Evolutionary conservation across 2,113 vertebrate species (phyloP), one percentile per base, ranked within the genome.

Genomic region (Seriola dumerili): DNA sequence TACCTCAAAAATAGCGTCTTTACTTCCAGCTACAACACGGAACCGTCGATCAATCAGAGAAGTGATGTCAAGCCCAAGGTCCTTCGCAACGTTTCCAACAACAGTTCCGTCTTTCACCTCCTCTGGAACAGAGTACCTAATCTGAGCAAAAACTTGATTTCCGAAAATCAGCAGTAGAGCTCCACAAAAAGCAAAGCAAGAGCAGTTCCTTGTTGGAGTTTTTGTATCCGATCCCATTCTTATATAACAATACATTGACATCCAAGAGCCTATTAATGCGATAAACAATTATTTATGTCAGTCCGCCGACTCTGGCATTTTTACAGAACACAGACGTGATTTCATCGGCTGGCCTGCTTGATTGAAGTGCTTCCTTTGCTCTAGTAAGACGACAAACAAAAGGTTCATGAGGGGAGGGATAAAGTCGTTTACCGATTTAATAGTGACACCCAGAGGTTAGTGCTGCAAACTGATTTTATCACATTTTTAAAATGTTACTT

Each of bases 81-180:
- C 94, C 58, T 94, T 95, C 0, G 94, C 94, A 12, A 95, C 81
- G 58, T 89, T 85, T 50, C 89, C 89, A 21, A 91, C 85, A 70
- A 82, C 57, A 38, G 78, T 93, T 91, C 92, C 92, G 1, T 91
- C 84, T 57, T 90, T 73, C 7, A 93, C 74, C 66, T 95, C 94
- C 66, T 95, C 94, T 0, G 86, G 80, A 46, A 94, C 48, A 1
- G 94, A 92, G 64, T 93, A 95, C 5, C 88, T 80, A 21, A 94
- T 80, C 54, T 95, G 90, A 14, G 83, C 93, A 3, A 38, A 76
- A 55, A 70, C 61, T 7, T 52, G 16, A 8, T 59, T 44, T 16
- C 76, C 81, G 23, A 75, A 64, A 23, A 88, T 16, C 29, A 78
- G 4, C 62, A 84, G 55, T 0, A 88, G 38, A 40, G 10, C 50